Percentiles rank a stretch among this genome's conserved stretches.
phyloP scores from a whole-genome alignment of 23 tunicate genomes.

The Halocynthia roretzi region DNA sequence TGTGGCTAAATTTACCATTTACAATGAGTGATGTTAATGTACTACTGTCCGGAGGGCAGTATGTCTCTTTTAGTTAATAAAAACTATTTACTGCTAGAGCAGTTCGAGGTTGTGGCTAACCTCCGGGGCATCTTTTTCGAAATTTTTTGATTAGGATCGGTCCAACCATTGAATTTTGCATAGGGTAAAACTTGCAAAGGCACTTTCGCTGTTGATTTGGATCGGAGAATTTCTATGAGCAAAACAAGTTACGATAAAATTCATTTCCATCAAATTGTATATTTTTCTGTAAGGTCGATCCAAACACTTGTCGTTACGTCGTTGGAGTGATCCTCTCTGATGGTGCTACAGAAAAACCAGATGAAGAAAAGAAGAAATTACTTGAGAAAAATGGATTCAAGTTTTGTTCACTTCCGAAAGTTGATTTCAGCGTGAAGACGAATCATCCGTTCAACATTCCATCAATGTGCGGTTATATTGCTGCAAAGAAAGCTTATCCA shows the following conservation, averaged over 20 bases:
- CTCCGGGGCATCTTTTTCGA: too few relatives aligned
- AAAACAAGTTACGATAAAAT: neutral
- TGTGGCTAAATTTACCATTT: too few relatives aligned
- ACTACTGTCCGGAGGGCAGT: too few relatives aligned
- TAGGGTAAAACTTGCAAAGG: too few relatives aligned
- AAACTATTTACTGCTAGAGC: too few relatives aligned
- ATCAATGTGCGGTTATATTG: slow-evolving; percentile 35
- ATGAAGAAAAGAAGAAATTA: slow-evolving; percentile 12
- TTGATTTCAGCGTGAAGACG: slow-evolving; percentile 57
- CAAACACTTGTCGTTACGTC: slow-evolving; percentile 19
- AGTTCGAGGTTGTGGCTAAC: too few relatives aligned
- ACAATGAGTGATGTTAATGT: too few relatives aligned
- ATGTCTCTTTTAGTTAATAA: too few relatives aligned
- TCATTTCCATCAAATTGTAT: neutral
- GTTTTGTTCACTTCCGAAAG: slow-evolving; percentile 27
- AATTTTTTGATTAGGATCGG: too few relatives aligned
- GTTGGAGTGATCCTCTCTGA: slow-evolving; percentile 39
- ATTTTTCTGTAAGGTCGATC: neutral
- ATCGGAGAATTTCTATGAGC: too few relatives aligned
- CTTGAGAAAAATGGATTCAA: slow-evolving; percentile 27
- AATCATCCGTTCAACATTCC: slow-evolving; percentile 33
- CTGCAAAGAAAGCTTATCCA: slow-evolving; percentile 66
- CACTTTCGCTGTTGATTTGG: too few relatives aligned
- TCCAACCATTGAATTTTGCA: too few relatives aligned
- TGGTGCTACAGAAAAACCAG: slow-evolving; percentile 34